Evolutionary conservation across 2,888 invertebrate species (phyloP).

Genomic region (Leptinotarsa rubiginosa): DNA sequence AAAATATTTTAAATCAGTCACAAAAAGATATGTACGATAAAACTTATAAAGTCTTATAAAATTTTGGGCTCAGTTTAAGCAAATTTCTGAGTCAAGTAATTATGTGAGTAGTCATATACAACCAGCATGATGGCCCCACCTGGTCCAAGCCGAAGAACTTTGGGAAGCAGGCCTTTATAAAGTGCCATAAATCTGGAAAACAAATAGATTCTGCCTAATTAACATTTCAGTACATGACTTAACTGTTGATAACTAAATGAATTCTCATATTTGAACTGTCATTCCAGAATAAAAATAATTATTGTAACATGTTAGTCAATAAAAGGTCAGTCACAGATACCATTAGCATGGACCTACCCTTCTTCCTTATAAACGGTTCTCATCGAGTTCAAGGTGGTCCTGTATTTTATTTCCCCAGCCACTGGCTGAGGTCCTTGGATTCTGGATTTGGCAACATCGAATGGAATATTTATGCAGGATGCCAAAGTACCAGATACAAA

Average conservation of each 20-base stretch:
- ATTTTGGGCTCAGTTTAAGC: constrained; percentile 27
- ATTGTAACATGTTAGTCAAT: no score
- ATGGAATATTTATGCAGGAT: constrained; percentile 91
- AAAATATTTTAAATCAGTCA: not conserved
- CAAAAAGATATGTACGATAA: no score
- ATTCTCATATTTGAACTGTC: no score
- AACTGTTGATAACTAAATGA: not conserved
- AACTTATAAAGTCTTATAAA: no score
- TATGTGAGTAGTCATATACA: constrained; percentile 88
- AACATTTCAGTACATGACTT: not conserved
- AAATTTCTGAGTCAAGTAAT: constrained; percentile 74
- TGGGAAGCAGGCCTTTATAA: constrained; percentile 93
- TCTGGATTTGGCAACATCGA: constrained; percentile 95
- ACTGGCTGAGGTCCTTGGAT: constrained; percentile 93
- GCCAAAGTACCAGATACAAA: constrained; percentile 89
- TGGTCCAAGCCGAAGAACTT: constrained; percentile 90
- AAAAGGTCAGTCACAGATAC: no score
- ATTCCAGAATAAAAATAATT: no score
- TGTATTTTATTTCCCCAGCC: constrained; percentile 80
- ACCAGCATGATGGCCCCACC: constrained; percentile 96
- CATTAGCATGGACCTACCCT: constrained; percentile 74
- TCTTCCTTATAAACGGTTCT: constrained; percentile 84
- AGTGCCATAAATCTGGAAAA: constrained; percentile 82
- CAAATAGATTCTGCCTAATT: constrained; percentile 28
- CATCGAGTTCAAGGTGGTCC: constrained; percentile 80